Evolutionary conservation across 2,797 vertebrate genomes (phyloP).

Genomic region (Labroides dimidiatus): DNA sequence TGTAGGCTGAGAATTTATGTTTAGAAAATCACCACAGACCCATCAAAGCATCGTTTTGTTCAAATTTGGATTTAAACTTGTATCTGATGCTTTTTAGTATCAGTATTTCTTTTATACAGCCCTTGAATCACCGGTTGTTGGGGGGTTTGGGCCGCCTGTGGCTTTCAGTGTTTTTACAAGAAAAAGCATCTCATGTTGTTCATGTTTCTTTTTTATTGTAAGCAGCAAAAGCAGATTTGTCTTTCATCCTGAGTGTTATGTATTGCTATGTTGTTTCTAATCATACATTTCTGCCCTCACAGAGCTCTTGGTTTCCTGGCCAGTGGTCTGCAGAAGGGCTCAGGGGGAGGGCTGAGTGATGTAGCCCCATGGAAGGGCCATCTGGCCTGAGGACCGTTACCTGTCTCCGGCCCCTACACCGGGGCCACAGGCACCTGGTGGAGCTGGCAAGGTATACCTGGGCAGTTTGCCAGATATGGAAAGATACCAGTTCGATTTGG

Average conservation of each 20-base stretch:
- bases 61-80: no score
- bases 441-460: constrained; percentile 63
- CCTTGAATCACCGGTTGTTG: no score
- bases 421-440: constrained; percentile 69
- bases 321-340: constrained; percentile 57
- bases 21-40: no score
- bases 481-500: constrained; percentile 71
- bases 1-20: no score
- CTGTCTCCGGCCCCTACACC: constrained; percentile 65
- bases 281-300: constrained; percentile 20
- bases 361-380: constrained; percentile 70
- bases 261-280: constrained; percentile 1
- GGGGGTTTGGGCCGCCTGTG: no score
- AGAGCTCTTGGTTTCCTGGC: constrained; percentile 17
- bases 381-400: constrained; percentile 77
- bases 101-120: no score
- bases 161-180: no score
- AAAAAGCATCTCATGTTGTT: no score
- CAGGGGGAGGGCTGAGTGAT: constrained; percentile 53
- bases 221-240: no score
- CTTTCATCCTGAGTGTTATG: neutral
- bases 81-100: no score
- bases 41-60: no score
- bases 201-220: no score
- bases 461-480: constrained; percentile 68